Conservation (phyloP, 2,888 invertebrate genomes). For the Oscheius sp. region DNA sequence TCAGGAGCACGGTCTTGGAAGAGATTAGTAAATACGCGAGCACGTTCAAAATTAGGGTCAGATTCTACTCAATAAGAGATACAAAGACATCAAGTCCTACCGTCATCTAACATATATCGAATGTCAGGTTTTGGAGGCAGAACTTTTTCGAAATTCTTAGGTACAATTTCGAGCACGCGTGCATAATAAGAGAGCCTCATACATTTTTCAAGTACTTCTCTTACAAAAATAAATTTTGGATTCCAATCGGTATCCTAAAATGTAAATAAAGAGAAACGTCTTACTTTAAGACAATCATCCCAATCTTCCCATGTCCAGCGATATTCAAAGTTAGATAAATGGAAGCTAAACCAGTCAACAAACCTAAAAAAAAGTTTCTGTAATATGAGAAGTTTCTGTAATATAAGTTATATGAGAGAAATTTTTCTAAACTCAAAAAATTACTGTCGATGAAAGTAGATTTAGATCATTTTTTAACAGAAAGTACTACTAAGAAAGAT, state of each 20-base stretch:
- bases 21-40: slow-evolving; percentile 30
- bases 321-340: slow-evolving; percentile 98
- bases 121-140: slow-evolving; percentile 85
- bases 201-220: slow-evolving; percentile 88
- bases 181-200: slow-evolving; percentile 89
- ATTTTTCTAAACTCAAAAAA: too few relatives aligned
- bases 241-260: slow-evolving; percentile 12
- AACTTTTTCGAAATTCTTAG: slow-evolving; percentile 81
- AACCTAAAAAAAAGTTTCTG: slow-evolving; percentile 77
- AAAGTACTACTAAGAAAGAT: background rate
- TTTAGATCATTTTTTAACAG: too few relatives aligned
- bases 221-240: slow-evolving; percentile 79
- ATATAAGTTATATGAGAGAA: too few relatives aligned
- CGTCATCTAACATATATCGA: slow-evolving; percentile 59
- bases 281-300: slow-evolving; percentile 70
- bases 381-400: background rate
- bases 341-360: slow-evolving; percentile 96
- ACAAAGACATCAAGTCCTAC: slow-evolving; percentile 31
- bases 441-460: too few relatives aligned
- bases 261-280: slow-evolving; percentile 1
- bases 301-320: slow-evolving; percentile 90
- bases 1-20: slow-evolving; percentile 38
- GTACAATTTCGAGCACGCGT: slow-evolving; percentile 89
- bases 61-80: slow-evolving; percentile 26
- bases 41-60: slow-evolving; percentile 29